Evolutionary conservation across 2,888 invertebrate species (phyloP), one percentile per base, ranked within the genome.

Genomic region (Sinotaia quadrata): DNA sequence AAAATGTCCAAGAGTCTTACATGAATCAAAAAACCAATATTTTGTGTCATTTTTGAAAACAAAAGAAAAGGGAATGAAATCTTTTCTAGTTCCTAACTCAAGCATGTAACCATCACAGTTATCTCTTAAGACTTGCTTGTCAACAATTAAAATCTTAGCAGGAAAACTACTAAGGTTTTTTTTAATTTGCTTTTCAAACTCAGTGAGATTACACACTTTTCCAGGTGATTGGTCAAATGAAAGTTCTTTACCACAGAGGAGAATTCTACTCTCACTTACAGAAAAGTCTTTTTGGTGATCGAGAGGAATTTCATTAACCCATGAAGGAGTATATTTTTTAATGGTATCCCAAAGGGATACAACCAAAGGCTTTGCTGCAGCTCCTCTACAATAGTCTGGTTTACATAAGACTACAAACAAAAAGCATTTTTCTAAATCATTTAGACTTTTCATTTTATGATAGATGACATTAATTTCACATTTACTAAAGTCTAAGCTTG

Each of bases 101-200:
- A 57, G 21, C 27, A 7, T 8, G 33, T 57, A 57, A 15, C 57
- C 57, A 36, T 15, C 2, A 27, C 52, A 21, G 34, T 18, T 27
- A 10, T 36, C 31, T 18, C 10, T 15, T 27, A 57, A 57, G 15
- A 57, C 36, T 15, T 57, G 18, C 27, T n/a, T n/a, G 7, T 57
- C 57, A 57, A 57, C 24, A 24, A 57, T 33, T 37, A 57, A 18
- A 10, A 57, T 5, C 21, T 34, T 34, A 57, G 21, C n/a, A 5
- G 24, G 0, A n/a, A 29, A 36, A 12, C 37, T 2, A 27, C 37
- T 15, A 33, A 57, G 57, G 10, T 21, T 21, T 34, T 37, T 33
- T 24, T 36, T 37, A 21, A 27, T 57, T 57, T n/a, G n/a, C n/a
- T n/a, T 57, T 24, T 57, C 36, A 57, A 57, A 57, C 27, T 57